Evolutionary conservation across 2,113 vertebrate genomes (phyloP), one percentile per base, ranked within the genome.

Genomic region (Climacteris rufus): DNA sequence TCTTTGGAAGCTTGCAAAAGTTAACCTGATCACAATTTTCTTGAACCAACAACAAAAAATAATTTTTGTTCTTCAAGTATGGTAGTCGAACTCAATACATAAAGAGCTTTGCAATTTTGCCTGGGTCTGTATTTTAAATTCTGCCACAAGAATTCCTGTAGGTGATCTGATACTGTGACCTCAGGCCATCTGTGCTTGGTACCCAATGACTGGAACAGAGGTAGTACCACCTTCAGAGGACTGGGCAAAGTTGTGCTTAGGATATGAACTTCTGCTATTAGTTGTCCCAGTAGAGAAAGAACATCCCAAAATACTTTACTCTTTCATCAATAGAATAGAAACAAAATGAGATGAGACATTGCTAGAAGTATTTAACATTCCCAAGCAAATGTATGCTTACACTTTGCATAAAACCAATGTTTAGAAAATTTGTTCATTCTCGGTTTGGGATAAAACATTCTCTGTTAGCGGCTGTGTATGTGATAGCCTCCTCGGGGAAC

Each of bases 31-130:
- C 14, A 35, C 74, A 72, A 39, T 50, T 88, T 76, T 85, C 31
- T 83, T 0, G 0, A 71, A 31, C 11, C n/a, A 64, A 25, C 47
- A 42, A 19, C 53, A 49, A 77, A 64, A 54, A 39, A 2, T 13
- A 22, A 7, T 1, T 39, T 61, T 37, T 57, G 3, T 76, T 88
- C 19, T 69, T 90, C 37, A 63, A 13, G n/a, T 68, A 9, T 3
- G 2, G 13, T 31, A 22, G 37, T 44, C 33, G 15, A 52, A 22
- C 16, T 79, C 7, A 14, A 5, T 47, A 9, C 0, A 1, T 16
- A 39, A 56, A 25, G 31, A 64, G 20, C 60, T 87, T 33, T 49
- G 35, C 4, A 7, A 7, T 57, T 80, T 90, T 92, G 45, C 14
- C 6, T 1, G 3, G 11, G 7, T 79, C 35, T 80, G 7, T 68